phyloP scores from a whole-genome alignment of 92 coral and sea anemone species.

The Epizoanthus rinbou region DNA sequence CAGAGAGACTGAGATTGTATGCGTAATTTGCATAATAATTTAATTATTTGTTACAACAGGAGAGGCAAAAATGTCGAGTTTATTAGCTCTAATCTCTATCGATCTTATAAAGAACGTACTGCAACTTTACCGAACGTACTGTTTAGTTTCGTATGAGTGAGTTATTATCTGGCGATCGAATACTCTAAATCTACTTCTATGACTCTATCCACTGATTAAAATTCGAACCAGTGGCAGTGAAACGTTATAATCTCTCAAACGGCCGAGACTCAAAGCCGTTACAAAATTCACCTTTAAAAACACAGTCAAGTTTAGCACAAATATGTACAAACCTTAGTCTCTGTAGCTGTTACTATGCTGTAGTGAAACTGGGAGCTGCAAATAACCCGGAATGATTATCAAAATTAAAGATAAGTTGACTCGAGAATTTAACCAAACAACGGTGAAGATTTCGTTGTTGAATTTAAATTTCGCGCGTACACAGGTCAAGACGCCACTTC shows the following conservation, averaged over 20 bases:
- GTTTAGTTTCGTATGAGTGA: no score
- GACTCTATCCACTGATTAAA: no score
- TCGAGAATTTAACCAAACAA: not conserved
- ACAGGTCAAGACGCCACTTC: not conserved
- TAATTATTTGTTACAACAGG: not conserved
- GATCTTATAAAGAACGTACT: no score
- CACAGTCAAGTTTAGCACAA: not conserved
- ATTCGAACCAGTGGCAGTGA: not conserved
- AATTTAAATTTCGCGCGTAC: conserved; percentile 41
- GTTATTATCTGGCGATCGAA: no score
- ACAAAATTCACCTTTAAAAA: not conserved
- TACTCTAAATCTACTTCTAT: no score
- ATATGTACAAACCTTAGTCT: not conserved
- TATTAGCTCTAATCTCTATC: no score
- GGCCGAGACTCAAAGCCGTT: not conserved
- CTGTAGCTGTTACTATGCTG: not conserved
- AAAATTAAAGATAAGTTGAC: not conserved
- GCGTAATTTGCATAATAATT: not conserved
- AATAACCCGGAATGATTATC: not conserved
- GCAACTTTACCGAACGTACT: no score
- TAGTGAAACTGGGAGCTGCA: not conserved
- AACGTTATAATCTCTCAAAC: not conserved
- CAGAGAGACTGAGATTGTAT: not conserved
- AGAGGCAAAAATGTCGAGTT: no score
- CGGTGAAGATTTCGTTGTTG: not conserved